Conservation (phyloP, 2,113 vertebrate genomes). For the Narcine bancroftii region DNA sequence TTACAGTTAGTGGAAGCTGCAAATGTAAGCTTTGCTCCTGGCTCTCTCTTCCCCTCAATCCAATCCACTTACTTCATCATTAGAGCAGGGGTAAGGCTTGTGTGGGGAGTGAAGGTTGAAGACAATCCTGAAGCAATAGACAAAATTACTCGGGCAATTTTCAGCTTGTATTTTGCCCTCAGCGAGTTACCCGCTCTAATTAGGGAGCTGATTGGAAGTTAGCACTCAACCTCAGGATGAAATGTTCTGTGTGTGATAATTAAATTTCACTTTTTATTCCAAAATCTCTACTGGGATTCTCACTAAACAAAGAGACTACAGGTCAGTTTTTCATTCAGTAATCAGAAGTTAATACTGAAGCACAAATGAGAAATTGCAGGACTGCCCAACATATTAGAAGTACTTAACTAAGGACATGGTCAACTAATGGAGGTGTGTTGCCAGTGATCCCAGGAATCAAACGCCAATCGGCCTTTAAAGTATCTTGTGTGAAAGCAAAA, state of each 20-base stretch:
- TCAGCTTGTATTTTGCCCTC: neutral
- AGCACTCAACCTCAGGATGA: neutral
- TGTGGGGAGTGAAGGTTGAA: neutral
- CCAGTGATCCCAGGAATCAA: too few species aligned
- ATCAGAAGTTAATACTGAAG: neutral
- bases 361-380: neutral
- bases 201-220: neutral
- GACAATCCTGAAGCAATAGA: neutral
- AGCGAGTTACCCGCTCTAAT: neutral
- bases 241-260: neutral
- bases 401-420: neutral
- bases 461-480: too few species aligned
- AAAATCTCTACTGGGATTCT: neutral
- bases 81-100: neutral
- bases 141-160: neutral
- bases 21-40: too few species aligned
- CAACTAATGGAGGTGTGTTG: neutral
- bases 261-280: neutral
- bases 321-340: neutral
- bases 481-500: too few species aligned
- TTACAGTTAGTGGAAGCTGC: too few species aligned
- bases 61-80: too few species aligned
- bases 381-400: neutral
- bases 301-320: neutral
- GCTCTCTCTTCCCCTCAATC: too few species aligned